phyloP scores from a whole-genome alignment of 2,888 invertebrate species.

The Andricus curvator region DNA sequence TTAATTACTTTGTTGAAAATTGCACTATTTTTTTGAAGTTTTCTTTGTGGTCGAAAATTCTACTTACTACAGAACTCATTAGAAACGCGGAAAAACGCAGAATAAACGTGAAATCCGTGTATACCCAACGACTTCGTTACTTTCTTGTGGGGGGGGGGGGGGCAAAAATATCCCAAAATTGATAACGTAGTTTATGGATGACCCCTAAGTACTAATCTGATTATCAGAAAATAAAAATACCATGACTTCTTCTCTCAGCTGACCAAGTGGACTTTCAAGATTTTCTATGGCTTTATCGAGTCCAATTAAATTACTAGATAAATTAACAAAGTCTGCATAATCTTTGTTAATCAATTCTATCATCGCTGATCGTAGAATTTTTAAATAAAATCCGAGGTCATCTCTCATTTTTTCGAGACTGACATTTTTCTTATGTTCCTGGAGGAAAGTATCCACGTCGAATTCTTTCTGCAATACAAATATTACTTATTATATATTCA shows the following conservation, averaged over 20 bases:
- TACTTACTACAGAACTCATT: too few relatives aligned
- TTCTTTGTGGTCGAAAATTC: too few relatives aligned
- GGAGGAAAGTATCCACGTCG: constrained; percentile 95
- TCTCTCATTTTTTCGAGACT: constrained; percentile 92
- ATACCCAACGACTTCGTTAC: too few relatives aligned
- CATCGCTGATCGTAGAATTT: constrained; percentile 95
- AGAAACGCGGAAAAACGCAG: too few relatives aligned
- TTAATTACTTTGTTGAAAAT: too few relatives aligned
- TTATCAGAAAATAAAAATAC: constrained; percentile 76
- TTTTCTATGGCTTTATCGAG: constrained; percentile 92
- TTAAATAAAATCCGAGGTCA: constrained; percentile 93
- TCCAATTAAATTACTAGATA: constrained; percentile 96
- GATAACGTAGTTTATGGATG: too few relatives aligned
- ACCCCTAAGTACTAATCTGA: not conserved
- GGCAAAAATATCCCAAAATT: too few relatives aligned
- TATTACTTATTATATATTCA: not conserved
- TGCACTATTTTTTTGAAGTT: too few relatives aligned
- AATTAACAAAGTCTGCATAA: constrained; percentile 97
- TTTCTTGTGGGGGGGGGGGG: too few relatives aligned
- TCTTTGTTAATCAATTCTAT: constrained; percentile 98
- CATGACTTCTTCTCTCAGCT: constrained; percentile 90
- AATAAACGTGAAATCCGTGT: too few relatives aligned
- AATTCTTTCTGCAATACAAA: constrained; percentile 85
- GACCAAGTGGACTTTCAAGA: constrained; percentile 88
- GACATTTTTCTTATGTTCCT: constrained; percentile 85